Base-by-base conservation (phyloP, 1,140 invertebrate genomes). In the Ctenoplectra terminalis region DNA sequence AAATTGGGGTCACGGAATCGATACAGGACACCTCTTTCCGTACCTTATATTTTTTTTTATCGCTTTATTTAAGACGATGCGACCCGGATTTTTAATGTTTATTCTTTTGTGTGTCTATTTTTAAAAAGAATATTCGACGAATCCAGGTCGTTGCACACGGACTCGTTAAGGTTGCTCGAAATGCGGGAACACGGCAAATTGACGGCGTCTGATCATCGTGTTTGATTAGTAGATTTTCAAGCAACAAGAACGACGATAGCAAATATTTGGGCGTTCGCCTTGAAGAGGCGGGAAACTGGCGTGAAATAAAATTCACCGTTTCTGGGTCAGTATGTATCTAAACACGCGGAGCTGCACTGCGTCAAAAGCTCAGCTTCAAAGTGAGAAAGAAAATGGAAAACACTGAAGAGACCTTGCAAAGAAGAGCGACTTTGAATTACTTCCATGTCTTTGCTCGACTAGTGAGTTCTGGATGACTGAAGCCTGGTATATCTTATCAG, bases 321-420 rank as follows among this genome's bases (percentile, higher is more conserved):
- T 86, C 70, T 84, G 67, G 85, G 84, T 86, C 84, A 82, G 79
- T 72, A 58, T 84, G 81, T 84, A 71, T 82, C 78, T 73, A 86
- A 86, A 86, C 84, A 86, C 52, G 73, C 56, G 56, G 11, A 76
- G 73, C 60, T 81, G 79, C 72, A 74, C 72, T 81, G 72, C 71
- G 79, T 75, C 79, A 74, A 75, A 66, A 81, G 72, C 72, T 61
- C 79, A 48, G 40, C 40, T 58, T 75, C 52, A 81, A 75, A 74
- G 72, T 26, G 79, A 63, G 48, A 67, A 63, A 31, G 56, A 54
- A 61, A 52, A 70, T 34, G 54, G 31, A 34, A 66, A 50, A 67
- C 43, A 26, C 15, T 20, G 52, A 20, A 26, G 37, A 43, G 31
- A 50, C 13, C n/a, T 23, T 7, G 61, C 17, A n/a, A 50, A 73